Base-by-base conservation (phyloP, 1,140 invertebrate genomes). In the Rhizoglyphus robini region DNA sequence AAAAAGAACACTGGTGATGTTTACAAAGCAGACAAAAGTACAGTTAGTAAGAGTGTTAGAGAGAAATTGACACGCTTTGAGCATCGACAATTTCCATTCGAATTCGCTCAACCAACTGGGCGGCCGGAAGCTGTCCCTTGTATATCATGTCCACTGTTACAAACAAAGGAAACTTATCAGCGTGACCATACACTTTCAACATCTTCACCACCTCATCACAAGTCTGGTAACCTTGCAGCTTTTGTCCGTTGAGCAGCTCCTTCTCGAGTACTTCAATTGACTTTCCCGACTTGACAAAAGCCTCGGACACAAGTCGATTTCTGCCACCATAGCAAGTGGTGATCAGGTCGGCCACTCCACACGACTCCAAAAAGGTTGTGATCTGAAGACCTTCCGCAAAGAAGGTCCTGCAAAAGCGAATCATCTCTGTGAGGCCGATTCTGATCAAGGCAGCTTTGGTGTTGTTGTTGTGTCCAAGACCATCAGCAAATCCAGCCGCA, bases 321-420 rank as follows among this genome's bases (percentile, higher is more conserved):
- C n/a, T n/a, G n/a, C n/a, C n/a, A n/a, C n/a, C n/a, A n/a, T n/a
- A n/a, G n/a, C n/a, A n/a, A n/a, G n/a, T n/a, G n/a, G n/a, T n/a
- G n/a, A n/a, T n/a, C n/a, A n/a, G n/a, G n/a, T n/a, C n/a, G 64
- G 96, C 96, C 13, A 99, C 87, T 38, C 96, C 96, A 75, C 96
- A 99, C 72, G 90, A 96, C 78, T 99, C 96, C 72, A 99, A 91
- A 80, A 99, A 99, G 1, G 95, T 99, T 3, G 85, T 79, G 15
- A 95, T 76, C 76, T 90, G 86, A 68, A 77, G 70, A 48, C 51
- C 66, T 8, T 68, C 73, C 1, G 87, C 85, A 74, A 89, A 92
- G 76, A 92, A 93, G 96, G 11, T 99, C 78, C 65, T 96, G 82
- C 72, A 99, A 97, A n/a, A n/a, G n/a, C n/a, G n/a, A n/a, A n/a